phyloP scores from a whole-genome alignment of 2,113 vertebrate genomes.

The Chloroceryle aenea region DNA sequence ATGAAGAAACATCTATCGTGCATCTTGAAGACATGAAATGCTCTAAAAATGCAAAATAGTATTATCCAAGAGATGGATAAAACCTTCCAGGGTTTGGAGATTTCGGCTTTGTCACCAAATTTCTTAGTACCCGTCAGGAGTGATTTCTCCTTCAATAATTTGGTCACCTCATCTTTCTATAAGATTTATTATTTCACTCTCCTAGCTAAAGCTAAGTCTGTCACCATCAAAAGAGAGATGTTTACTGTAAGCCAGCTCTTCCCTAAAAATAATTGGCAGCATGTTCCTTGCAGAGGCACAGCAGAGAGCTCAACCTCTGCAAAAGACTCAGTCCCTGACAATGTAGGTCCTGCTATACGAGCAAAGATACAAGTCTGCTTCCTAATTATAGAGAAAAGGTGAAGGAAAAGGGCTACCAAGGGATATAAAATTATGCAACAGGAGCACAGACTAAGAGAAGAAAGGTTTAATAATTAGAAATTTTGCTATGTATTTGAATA shows the following conservation, averaged over 20 bases:
- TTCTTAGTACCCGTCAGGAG: background rate
- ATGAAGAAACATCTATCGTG: constrained; percentile 10
- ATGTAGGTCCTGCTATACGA: background rate
- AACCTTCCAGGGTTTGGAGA: background rate
- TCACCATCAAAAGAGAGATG: constrained; percentile 20
- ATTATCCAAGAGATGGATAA: background rate
- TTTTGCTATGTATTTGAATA: background rate
- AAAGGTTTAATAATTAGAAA: background rate
- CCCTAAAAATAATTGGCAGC: constrained; percentile 49
- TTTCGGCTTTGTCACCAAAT: background rate
- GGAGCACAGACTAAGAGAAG: background rate
- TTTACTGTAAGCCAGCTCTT: constrained; percentile 14
- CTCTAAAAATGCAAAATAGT: constrained; percentile 10
- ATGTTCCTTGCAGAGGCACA: background rate
- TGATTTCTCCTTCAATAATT: background rate
- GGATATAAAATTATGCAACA: background rate
- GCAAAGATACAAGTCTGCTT: background rate
- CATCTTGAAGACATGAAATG: background rate
- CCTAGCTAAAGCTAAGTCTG: background rate
- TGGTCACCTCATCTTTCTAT: background rate
- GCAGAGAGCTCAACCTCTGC: constrained; percentile 1
- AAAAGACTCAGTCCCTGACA: background rate
- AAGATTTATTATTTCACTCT: background rate
- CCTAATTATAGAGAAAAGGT: background rate
- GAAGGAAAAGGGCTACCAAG: background rate